Conservation (phyloP, 64 coral and sea anemone species). For the Orbicella faveolata region DNA sequence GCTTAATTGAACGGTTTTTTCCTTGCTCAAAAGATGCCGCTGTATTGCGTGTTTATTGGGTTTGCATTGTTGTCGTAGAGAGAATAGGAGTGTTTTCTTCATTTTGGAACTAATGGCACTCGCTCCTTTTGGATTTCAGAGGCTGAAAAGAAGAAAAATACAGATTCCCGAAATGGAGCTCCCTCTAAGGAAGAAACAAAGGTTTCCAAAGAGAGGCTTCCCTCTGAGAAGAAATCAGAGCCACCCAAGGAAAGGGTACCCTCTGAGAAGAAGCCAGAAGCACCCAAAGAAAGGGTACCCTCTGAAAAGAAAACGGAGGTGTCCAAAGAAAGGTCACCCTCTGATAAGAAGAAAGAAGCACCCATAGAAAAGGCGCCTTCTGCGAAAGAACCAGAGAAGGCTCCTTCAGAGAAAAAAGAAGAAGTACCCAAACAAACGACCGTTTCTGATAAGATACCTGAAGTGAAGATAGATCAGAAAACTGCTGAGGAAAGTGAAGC, state of each 20-base stretch:
- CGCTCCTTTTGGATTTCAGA: background rate
- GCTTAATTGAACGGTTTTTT: too few relatives aligned
- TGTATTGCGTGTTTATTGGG: too few relatives aligned
- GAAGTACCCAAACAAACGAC: background rate
- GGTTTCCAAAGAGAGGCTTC: background rate
- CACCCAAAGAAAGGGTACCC: background rate
- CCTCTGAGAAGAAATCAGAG: constrained; percentile 17
- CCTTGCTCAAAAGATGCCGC: too few relatives aligned
- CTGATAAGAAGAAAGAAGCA: background rate
- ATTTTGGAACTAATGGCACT: background rate
- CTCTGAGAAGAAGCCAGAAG: constrained; percentile 26
- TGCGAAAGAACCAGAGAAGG: background rate
- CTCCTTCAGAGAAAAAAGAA: constrained; percentile 4
- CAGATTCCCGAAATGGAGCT: background rate
- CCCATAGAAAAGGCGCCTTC: background rate
- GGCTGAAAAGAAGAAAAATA: constrained; percentile 26
- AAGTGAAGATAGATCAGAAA: background rate
- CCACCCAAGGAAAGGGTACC: constrained; percentile 13
- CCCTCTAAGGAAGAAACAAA: background rate
- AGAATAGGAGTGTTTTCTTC: background rate
- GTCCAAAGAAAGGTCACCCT: background rate
- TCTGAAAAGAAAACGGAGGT: background rate
- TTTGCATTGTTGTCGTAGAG: background rate
- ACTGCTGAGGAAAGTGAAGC: background rate
- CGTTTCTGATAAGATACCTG: background rate